Percentiles rank a stretch among this genome's conserved stretches.
Evolutionary conservation across 2,888 invertebrate genomes (phyloP).

Genomic region (Lasioglossum marginatum): DNA sequence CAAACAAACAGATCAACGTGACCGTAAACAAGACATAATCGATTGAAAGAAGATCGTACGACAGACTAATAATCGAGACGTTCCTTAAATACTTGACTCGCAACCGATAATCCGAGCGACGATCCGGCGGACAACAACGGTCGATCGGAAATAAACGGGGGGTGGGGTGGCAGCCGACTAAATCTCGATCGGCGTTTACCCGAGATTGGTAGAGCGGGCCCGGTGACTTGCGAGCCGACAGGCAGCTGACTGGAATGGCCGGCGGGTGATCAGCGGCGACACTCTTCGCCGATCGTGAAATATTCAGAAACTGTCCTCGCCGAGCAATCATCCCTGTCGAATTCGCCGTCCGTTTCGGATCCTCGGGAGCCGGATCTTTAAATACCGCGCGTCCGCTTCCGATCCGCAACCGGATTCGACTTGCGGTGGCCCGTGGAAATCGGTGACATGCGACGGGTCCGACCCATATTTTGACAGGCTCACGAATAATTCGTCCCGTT

Average conservation of each 20-base stretch:
- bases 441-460: constrained; percentile 54
- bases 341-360: constrained; percentile 54
- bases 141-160: not conserved
- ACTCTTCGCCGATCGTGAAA: constrained; percentile 51
- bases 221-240: not conserved
- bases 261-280: constrained; percentile 8
- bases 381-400: constrained; percentile 59
- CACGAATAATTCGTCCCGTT: constrained; percentile 69
- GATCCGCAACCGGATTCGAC: constrained; percentile 24
- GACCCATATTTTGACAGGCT: constrained; percentile 70
- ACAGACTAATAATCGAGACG: constrained; percentile 8
- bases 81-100: not conserved
- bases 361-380: constrained; percentile 54
- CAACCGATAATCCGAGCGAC: not conserved
- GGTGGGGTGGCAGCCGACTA: not conserved
- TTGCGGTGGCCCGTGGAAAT: constrained; percentile 43
- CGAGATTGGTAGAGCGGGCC: not conserved
- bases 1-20: not conserved
- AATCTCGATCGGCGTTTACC: not conserved
- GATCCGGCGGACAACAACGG: not conserved
- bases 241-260: not conserved
- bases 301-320: constrained; percentile 63
- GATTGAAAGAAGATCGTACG: not conserved
- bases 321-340: constrained; percentile 44
- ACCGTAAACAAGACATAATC: not conserved